Evolutionary conservation across 2,888 invertebrate species (phyloP).

Genomic region (Latrodectus hesperus): DNA sequence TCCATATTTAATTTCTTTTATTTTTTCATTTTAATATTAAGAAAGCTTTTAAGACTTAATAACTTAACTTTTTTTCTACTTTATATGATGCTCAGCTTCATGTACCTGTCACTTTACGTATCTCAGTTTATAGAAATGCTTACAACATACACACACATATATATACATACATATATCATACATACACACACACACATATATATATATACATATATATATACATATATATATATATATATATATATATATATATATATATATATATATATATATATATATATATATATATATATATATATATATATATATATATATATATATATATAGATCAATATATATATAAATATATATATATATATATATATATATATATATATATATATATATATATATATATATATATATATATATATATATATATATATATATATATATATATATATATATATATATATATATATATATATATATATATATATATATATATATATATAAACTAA

Average conservation of each 20-base stretch:
- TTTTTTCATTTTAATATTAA: no score
- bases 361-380: neutral
- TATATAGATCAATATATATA: no score
- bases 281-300: neutral
- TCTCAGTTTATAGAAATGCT: no score
- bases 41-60: no score
- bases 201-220: conserved; percentile 10
- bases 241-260: conserved; percentile 13
- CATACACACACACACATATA: neutral
- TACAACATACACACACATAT: neutral
- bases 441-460: no score
- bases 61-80: no score
- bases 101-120: no score
- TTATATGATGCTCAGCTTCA: no score
- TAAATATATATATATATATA: neutral
- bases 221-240: conserved; percentile 10
- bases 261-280: neutral
- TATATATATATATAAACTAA: no score
- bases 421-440: no score
- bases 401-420: neutral
- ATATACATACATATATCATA: neutral
- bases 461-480: neutral
- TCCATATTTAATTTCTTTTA: no score
- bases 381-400: neutral
- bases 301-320: no score